Conservation (phyloP, 2,113 vertebrate genomes). For the Gallinago undulata region DNA sequence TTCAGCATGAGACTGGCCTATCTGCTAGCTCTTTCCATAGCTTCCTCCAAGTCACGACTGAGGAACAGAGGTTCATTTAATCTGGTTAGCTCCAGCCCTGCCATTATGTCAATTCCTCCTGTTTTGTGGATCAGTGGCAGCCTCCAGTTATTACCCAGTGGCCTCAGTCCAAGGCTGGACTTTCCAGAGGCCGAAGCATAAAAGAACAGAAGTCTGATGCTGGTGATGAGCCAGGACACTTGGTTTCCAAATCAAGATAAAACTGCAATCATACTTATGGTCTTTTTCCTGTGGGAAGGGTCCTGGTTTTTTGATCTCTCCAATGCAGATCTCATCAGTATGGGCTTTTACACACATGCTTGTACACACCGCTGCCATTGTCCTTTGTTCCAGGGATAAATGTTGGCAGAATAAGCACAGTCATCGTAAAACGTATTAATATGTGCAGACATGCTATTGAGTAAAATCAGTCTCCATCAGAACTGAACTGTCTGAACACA, state of each 20-base stretch:
- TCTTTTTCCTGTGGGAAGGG: neutral
- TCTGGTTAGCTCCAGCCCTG: neutral
- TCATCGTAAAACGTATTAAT: neutral
- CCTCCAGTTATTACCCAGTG: constrained; percentile 1
- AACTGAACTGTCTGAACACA: neutral
- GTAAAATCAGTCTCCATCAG: neutral
- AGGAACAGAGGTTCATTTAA: neutral
- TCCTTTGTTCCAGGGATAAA: constrained; percentile 18
- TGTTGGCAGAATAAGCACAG: neutral
- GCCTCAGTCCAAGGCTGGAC: constrained; percentile 22
- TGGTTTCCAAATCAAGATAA: constrained; percentile 35
- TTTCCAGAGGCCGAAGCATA: constrained; percentile 17
- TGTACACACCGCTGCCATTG: neutral
- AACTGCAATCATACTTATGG: neutral
- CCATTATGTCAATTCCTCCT: constrained; percentile 9
- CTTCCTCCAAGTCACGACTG: neutral
- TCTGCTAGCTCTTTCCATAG: neutral
- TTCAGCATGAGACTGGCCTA: neutral
- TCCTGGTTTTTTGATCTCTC: neutral
- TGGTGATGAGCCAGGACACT: neutral
- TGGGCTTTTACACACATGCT: neutral
- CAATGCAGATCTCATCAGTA: neutral
- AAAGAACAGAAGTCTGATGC: neutral
- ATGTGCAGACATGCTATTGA: neutral
- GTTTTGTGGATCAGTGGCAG: constrained; percentile 11